Conservation (phyloP, 2,888 invertebrate species). For the Bugula neritina region DNA sequence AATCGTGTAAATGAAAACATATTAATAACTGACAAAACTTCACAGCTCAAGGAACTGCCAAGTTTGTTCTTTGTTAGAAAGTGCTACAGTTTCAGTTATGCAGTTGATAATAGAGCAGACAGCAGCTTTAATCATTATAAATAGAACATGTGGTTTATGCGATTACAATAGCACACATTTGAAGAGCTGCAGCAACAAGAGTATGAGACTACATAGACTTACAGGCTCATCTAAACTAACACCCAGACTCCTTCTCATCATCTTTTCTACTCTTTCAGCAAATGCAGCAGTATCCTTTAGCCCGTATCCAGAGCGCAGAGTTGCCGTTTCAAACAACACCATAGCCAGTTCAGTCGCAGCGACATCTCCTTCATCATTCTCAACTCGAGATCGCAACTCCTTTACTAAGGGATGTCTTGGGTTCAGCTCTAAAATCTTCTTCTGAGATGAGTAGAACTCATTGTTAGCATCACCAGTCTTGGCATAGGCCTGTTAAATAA, state of each 20-base stretch:
- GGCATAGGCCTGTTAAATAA: conserved; percentile 80
- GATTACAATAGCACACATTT: too few species aligned
- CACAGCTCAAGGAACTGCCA: too few species aligned
- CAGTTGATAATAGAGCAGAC: too few species aligned
- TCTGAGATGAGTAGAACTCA: conserved; percentile 58
- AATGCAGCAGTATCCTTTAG: conserved; percentile 78
- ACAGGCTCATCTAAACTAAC: conserved; percentile 63
- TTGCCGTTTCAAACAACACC: conserved; percentile 71
- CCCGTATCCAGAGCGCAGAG: conserved; percentile 87
- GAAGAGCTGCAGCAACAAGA: too few species aligned
- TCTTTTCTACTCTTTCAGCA: conserved; percentile 80
- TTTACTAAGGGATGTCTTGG: conserved; percentile 91
- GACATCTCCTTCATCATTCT: conserved; percentile 68
- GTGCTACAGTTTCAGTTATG: too few species aligned
- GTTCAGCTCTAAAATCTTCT: conserved; percentile 95
- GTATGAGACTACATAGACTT: too few species aligned
- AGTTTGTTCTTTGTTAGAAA: too few species aligned
- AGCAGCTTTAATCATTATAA: too few species aligned
- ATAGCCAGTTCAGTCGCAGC: conserved; percentile 75
- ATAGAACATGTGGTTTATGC: too few species aligned
- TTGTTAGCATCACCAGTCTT: conserved; percentile 71
- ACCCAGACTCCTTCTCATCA: conserved; percentile 63
- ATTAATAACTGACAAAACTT: too few species aligned
- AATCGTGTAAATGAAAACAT: too few species aligned
- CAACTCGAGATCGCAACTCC: conserved; percentile 77